Base-by-base conservation (phyloP, 92 coral and sea anemone species). In the Porites divaricata region DNA sequence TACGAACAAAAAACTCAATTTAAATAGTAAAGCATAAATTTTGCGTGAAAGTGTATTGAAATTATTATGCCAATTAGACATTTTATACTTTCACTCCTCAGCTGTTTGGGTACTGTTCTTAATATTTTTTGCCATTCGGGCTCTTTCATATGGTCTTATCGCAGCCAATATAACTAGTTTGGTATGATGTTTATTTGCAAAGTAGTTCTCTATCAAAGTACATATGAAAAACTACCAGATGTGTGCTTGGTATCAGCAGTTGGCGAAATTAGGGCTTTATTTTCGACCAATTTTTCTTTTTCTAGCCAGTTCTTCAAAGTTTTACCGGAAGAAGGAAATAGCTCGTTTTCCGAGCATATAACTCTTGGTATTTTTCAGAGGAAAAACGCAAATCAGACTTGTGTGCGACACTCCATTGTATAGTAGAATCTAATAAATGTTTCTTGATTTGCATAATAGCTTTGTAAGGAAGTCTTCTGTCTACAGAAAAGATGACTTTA, bases 381-480 rank as follows among this genome's bases (percentile, higher is more conserved):
- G 28, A 75, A 56, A 76, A 41, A 24, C 28, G 15, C 65, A 8
- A 10, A 16, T 61, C 81, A n/a, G 17, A 16, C 69, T 76, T n/a
- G 41, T 4, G 57, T 48, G 71, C 45, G 28, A 20, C 28, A 16
- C 65, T 19, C 66, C 65, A 54, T 16, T 77, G 7, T 21, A 45
- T 14, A 10, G 52, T 77, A 19, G 20, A 21, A 49, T 35, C 45
- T 35, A 35, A 35, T 35, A 35, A 35, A 35, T 35, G 45, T 35
- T 35, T 35, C 45, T 35, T 62, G 20, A 65, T 78, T 66, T 78
- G 83, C 83, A 78, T 78, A 78, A 78, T 49, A 53, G 58, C 16
- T 54, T 74, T 64, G 53, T n/a, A 35, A 48, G 25, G 16, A 63
- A 77, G 45, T n/a, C 51, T 22, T 21, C 62, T 48, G 5, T 63